phyloP scores from a whole-genome alignment of 2,113 vertebrate species.

The Maccullochella peelii region DNA sequence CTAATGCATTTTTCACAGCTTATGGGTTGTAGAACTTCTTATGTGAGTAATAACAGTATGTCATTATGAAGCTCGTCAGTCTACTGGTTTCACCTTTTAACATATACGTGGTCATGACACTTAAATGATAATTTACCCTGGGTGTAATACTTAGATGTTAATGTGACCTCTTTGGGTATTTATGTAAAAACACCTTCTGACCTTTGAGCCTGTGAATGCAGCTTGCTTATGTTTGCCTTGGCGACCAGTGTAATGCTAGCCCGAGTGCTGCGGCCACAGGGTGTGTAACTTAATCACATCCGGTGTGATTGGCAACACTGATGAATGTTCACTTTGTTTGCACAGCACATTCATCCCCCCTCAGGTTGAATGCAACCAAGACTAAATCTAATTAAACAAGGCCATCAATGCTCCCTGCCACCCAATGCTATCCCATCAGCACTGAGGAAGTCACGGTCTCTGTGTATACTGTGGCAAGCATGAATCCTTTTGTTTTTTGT shows the following conservation, averaged over 20 bases:
- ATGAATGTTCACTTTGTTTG: conserved; percentile 83
- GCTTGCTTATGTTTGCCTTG: conserved; percentile 69
- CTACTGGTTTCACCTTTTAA: conserved; percentile 28
- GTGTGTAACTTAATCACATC: conserved; percentile 78
- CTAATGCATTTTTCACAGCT: conserved; percentile 29
- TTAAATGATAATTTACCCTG: conserved; percentile 49
- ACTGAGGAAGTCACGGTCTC: conserved; percentile 7
- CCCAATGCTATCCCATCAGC: conserved; percentile 48
- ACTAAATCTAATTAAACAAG: conserved; percentile 77
- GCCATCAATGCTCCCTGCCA: conserved; percentile 54
- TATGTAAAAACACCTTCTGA: conserved; percentile 69
- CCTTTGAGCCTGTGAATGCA: conserved; percentile 59
- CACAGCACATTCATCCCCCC: conserved; percentile 57
- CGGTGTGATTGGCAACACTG: conserved; percentile 77
- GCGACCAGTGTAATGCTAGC: conserved; percentile 61
- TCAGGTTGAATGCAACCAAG: conserved; percentile 59
- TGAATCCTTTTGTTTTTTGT: conserved; percentile 63
- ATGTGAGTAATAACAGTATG: conserved; percentile 20
- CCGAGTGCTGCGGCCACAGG: conserved; percentile 40
- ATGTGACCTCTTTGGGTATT: conserved; percentile 64
- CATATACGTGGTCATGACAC: conserved; percentile 43
- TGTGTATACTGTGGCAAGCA: conserved; percentile 33
- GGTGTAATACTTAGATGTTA: conserved; percentile 63
- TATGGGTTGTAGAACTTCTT: conserved; percentile 16
- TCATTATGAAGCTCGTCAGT: background rate